A percentile compares a stretch with the other conserved stretches of the same genome.
Evolutionary conservation across 30 jellyfish, hydroid and myxozoan species (phyloP).

Genomic region (Aurelia coerulea): DNA sequence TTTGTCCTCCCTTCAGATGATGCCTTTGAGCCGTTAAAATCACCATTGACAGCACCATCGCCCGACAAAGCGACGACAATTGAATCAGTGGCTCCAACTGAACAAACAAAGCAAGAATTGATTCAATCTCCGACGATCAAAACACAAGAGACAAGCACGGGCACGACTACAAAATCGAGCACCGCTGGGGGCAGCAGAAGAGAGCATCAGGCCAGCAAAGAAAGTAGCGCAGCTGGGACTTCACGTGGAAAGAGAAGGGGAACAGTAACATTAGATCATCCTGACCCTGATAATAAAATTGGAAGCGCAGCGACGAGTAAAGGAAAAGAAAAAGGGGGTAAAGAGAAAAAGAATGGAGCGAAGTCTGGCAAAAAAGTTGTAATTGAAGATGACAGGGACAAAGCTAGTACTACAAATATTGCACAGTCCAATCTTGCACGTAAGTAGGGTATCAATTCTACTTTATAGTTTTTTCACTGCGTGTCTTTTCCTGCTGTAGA

Average conservation of each 20-base stretch:
- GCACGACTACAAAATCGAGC: slow-evolving; percentile 23
- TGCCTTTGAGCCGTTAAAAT: slow-evolving; percentile 4
- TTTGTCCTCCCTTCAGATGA: not conserved
- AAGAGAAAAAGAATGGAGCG: slow-evolving; percentile 49
- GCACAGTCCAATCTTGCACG: slow-evolving; percentile 5
- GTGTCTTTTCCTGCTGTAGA: too few species aligned
- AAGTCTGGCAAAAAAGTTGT: slow-evolving; percentile 53
- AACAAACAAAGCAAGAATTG: slow-evolving; percentile 22
- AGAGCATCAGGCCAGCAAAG: slow-evolving; percentile 37
- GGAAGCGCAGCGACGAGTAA: slow-evolving; percentile 27
- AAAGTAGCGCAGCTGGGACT: slow-evolving; percentile 11
- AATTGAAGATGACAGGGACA: slow-evolving; percentile 42
- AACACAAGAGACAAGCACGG: slow-evolving; percentile 11
- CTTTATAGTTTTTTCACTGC: too few species aligned
- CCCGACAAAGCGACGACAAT: slow-evolving; percentile 43
- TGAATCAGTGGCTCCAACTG: slow-evolving; percentile 29
- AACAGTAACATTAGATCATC: slow-evolving; percentile 19
- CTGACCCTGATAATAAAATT: slow-evolving; percentile 11
- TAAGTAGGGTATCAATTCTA: not conserved
- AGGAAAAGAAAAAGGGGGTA: slow-evolving; percentile 22
- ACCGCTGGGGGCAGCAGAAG: slow-evolving; percentile 40
- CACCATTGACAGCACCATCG: slow-evolving; percentile 33
- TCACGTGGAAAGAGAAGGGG: slow-evolving; percentile 58
- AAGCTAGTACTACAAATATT: not conserved
- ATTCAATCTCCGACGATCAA: slow-evolving; percentile 38